These are phyloP conservation scores for Chloropsis cyanopogon DNA, from an alignment of 2,113 vertebrate species.

Conservation along the genomic window DNA sequence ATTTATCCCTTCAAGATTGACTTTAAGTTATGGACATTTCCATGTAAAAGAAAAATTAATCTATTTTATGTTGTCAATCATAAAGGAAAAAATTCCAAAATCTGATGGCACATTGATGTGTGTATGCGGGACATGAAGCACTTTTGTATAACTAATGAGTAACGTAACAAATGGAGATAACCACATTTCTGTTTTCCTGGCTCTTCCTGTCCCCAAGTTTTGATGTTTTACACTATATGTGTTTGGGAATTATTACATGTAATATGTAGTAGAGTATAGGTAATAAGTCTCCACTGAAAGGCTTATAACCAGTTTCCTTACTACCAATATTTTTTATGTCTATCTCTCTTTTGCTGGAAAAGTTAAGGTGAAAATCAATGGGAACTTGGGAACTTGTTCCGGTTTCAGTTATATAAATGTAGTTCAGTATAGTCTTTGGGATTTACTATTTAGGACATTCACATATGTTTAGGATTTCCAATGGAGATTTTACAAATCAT, in stretches of 20 bases:
- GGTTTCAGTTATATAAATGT: background rate
- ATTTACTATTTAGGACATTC: background rate
- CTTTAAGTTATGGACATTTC: background rate
- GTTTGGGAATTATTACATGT: background rate
- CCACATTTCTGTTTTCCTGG: background rate
- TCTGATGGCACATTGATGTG: background rate
- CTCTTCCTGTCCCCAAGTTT: background rate
- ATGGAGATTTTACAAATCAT: background rate
- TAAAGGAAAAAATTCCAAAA: background rate
- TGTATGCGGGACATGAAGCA: background rate
- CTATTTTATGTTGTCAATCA: background rate
- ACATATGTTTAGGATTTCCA: background rate
- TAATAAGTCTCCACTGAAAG: background rate
- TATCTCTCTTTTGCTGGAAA: background rate
- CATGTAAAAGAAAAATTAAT: background rate
- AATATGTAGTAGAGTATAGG: background rate
- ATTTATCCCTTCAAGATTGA: background rate
- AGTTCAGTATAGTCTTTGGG: background rate
- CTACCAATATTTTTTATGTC: background rate
- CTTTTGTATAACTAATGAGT: background rate
- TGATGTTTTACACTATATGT: background rate
- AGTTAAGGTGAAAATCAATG: background rate
- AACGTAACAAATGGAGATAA: background rate
- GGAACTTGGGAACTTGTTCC: background rate
- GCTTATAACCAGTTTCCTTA: background rate